Evolutionary conservation across 2,888 invertebrate genomes (phyloP).

Genomic region (Polydesmus complanatus): DNA sequence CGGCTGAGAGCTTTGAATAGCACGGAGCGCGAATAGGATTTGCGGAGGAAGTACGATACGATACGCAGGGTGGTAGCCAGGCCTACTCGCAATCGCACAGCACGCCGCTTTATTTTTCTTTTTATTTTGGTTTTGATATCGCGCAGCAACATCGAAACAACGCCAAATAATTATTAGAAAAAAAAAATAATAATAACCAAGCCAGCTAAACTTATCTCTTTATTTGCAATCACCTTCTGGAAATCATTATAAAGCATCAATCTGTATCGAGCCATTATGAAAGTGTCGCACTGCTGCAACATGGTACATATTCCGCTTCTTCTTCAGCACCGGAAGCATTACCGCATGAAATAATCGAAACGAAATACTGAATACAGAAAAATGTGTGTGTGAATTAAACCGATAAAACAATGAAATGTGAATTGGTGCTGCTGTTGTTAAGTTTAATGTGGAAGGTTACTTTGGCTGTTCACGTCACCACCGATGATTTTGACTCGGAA

Average conservation of each 20-base stretch:
- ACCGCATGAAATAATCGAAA: background rate
- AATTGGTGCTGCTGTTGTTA: too few species aligned
- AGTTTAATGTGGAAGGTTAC: background rate
- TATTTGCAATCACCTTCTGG: background rate
- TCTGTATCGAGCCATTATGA: background rate
- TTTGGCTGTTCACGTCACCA: background rate
- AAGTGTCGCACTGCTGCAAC: background rate
- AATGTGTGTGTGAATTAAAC: background rate
- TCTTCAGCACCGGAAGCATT: background rate
- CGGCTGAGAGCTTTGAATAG: too few species aligned
- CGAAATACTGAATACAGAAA: too few species aligned
- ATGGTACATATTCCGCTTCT: background rate
- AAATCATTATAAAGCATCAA: background rate
- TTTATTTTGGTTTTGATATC: background rate
- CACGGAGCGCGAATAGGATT: too few species aligned
- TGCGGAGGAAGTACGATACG: too few species aligned
- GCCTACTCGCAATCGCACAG: too few species aligned
- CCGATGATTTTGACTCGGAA: background rate
- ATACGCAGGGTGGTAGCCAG: too few species aligned
- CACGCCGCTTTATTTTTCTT: background rate
- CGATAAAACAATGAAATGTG: background rate
- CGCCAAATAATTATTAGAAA: background rate
- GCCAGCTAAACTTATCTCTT: background rate
- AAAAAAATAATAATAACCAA: background rate
- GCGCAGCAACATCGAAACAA: background rate